Evolutionary conservation across 2,113 vertebrate genomes (phyloP), one percentile per base, ranked within the genome.

Genomic region (Tretioscincus oriximinensis): DNA sequence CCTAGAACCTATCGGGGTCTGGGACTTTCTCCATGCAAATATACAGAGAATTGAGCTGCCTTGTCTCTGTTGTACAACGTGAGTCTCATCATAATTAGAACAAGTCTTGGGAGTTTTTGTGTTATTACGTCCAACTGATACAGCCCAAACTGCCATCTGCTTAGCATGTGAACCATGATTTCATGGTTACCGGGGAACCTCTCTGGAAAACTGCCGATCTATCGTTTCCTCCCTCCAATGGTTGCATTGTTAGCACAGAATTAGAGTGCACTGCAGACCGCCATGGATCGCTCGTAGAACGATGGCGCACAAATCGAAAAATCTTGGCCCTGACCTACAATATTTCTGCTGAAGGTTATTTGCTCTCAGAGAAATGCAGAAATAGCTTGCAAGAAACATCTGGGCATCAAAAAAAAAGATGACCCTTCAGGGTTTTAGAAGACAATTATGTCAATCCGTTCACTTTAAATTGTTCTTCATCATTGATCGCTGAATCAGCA

Each of bases 381-480:
- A 31, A 41, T 11, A 4, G 35, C 81, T 73, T 73, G 28, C 80
- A 80, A 51, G 35, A 61, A 74, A 7, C 0, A 0, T 83, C 83
- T 76, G 77, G 78, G 8, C 0, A 29, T 1, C 10, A 76, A 91
- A 78, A 47, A 84, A 91, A 78, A 41, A 84, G 86, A 47, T 22
- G 35, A 11, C 6, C 47, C 24, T 78, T 69, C 29, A 26, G 66
- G 28, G 21, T 11, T 54, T 51, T 12, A 31, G 4, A 64, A 76
- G 24, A 14, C 61, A 76, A 0, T 1, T 77, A 81, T 75, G 29
- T 72, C 80, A 76, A 84, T 35, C 0, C 16, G 35, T 70, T 85
- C 63, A 24, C 81, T 81, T 81, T 77, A 70, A 87, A 76, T 45
- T 67, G 83, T 64, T 74, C 66, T 41, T 41, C 76, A 76, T 77